Conservation (phyloP, 1,140 invertebrate genomes). For the Zaprionus inermis region DNA sequence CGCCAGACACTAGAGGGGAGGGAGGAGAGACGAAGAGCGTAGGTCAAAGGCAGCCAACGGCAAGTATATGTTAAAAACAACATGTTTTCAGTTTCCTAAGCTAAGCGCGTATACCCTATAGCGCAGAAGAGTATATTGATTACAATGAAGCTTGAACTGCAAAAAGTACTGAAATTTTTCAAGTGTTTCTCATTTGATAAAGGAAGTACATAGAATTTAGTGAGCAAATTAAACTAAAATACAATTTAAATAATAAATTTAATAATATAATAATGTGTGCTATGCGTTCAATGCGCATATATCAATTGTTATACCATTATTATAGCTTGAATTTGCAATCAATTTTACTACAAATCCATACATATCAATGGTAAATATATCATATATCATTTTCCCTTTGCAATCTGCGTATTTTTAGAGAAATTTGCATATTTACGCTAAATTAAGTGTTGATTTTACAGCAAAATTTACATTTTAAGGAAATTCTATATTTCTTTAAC, state of each 20-base stretch:
- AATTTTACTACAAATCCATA: too few species aligned
- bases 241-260: not conserved
- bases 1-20: constrained; percentile 55
- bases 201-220: rapidly evolving
- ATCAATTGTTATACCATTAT: too few species aligned
- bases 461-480: too few species aligned
- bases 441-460: too few species aligned
- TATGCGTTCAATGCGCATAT: too few species aligned
- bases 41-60: constrained; percentile 15
- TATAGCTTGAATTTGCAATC: too few species aligned
- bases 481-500: too few species aligned
- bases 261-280: too few species aligned
- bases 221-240: not conserved
- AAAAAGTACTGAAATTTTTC: not conserved
- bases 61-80: constrained; percentile 71
- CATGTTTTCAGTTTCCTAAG: constrained; percentile 52
- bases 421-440: too few species aligned
- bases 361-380: too few species aligned
- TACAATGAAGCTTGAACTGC: not conserved
- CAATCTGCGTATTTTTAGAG: too few species aligned
- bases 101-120: constrained; percentile 18
- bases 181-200: not conserved
- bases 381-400: too few species aligned
- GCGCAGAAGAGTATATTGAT: constrained; percentile 17
- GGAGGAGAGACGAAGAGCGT: not conserved